Conservation (phyloP, 2,888 invertebrate species). For the Eupithecia insigniata region DNA sequence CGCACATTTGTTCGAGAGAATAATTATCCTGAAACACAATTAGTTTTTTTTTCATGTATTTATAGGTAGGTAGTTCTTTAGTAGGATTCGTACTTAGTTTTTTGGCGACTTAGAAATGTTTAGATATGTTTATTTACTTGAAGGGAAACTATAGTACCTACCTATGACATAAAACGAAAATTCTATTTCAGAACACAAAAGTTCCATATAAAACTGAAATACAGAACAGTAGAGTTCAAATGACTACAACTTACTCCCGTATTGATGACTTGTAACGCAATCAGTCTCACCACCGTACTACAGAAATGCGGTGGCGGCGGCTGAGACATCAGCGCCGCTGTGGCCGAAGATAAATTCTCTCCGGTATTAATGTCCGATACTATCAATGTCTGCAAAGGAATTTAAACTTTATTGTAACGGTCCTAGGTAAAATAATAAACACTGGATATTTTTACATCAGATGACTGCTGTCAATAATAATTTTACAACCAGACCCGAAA, state of each 20-base stretch:
- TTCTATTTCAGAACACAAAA: background rate
- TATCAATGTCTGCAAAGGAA: conserved; percentile 86
- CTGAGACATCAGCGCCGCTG: conserved; percentile 94
- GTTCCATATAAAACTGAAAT: too few species aligned
- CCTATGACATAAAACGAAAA: too few species aligned
- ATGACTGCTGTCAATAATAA: too few species aligned
- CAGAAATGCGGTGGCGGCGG: conserved; percentile 98
- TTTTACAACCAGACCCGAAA: too few species aligned
- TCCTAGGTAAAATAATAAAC: too few species aligned
- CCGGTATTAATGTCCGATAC: conserved; percentile 89
- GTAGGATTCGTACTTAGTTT: too few species aligned
- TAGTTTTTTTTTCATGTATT: too few species aligned
- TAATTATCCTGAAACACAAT: conserved; percentile 87
- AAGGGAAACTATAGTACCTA: too few species aligned
- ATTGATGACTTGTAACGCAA: conserved; percentile 97
- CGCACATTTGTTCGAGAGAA: conserved; percentile 97
- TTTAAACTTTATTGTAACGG: conserved; percentile 1
- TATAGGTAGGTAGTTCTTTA: too few species aligned
- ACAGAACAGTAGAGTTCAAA: background rate
- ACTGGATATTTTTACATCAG: too few species aligned
- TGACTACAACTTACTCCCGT: conserved; percentile 88
- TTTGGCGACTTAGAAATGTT: too few species aligned
- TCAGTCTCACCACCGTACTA: conserved; percentile 96
- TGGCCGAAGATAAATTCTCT: conserved; percentile 92
- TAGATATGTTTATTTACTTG: too few species aligned